Conservation (phyloP, 1,140 invertebrate genomes). For the Pseudobourletiella spinata region DNA sequence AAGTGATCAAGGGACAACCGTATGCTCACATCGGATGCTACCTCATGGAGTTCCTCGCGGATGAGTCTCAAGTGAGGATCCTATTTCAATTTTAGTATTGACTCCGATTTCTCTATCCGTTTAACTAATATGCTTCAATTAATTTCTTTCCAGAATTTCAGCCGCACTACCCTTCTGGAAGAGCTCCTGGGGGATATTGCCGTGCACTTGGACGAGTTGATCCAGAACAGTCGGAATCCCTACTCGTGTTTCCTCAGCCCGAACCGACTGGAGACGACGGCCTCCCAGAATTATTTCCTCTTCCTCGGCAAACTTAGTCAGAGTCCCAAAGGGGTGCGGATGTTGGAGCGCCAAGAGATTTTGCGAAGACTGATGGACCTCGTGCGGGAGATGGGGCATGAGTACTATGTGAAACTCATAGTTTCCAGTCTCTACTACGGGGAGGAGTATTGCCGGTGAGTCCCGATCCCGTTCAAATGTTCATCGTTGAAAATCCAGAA, state of each 20-base stretch:
- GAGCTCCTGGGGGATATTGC: constrained; percentile 74
- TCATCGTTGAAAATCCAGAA: too few species aligned
- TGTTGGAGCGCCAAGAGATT: constrained; percentile 66
- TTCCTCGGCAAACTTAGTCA: constrained; percentile 79
- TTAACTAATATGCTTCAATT: background rate
- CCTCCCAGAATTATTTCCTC: constrained; percentile 88
- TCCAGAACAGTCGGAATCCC: constrained; percentile 54
- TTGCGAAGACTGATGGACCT: constrained; percentile 71
- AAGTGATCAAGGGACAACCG: constrained; percentile 53
- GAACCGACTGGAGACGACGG: constrained; percentile 71
- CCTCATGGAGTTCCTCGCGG: constrained; percentile 64
- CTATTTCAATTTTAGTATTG: background rate
- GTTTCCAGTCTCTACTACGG: constrained; percentile 82
- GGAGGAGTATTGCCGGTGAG: constrained; percentile 58
- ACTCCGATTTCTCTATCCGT: background rate
- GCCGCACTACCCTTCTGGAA: constrained; percentile 44
- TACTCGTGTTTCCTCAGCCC: constrained; percentile 84
- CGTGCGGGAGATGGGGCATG: constrained; percentile 71
- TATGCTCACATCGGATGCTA: constrained; percentile 64
- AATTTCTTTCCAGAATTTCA: constrained; percentile 13
- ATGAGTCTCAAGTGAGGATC: constrained; percentile 46
- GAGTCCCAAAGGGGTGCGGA: constrained; percentile 57
- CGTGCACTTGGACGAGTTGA: constrained; percentile 61
- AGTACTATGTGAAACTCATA: constrained; percentile 85
- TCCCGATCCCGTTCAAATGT: too few species aligned